Evolutionary conservation across 2,888 invertebrate species (phyloP), one percentile per base, ranked within the genome.

Genomic region (Belgica antarctica): DNA sequence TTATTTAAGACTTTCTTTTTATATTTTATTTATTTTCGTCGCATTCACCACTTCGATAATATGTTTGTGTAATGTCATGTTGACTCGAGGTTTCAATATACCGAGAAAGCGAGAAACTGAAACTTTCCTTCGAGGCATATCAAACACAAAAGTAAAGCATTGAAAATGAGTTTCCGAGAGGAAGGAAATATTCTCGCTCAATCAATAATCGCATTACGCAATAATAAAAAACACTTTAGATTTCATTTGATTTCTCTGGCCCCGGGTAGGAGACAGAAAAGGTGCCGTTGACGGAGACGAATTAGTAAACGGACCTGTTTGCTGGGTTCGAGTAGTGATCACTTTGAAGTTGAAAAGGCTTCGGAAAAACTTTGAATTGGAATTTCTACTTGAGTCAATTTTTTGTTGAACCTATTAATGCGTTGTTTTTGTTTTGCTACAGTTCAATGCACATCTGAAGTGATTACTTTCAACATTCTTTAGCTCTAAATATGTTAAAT

Each of bases 201-300:
- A 66, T 66, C 65, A 66, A 66, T 66, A 47, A 66, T 66, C 65
- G 47, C 24, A 66, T 46, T 47, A 66, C 27, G 65, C n/a, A n/a
- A n/a, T 52, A 52, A 52, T 52, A n/a, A 52, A 52, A 52, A 52
- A 52, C 52, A 52, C 52, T 52, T 52, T 52, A 52, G 17, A 52
- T 22, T 17, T 52, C 52, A 52, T 52, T 52, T 52, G 52, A 52
- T 52, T 52, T 7, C 52, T 41, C n/a, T 52, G 52, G 22, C 22
- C 22, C 22, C 52, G 5, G 52, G 41, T n/a, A n/a, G n/a, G n/a
- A n/a, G n/a, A n/a, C n/a, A n/a, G n/a, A n/a, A n/a, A n/a, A n/a
- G n/a, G n/a, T n/a, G n/a, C n/a, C 41, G 2, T 41, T 41, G 41
- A 41, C 41, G 41, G 41, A 41, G 41, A 41, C 15, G 15, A 41